These are phyloP conservation scores for Drosophila antonietae DNA, from an alignment of 2,888 invertebrate genomes.

Conservation along the genomic window DNA sequence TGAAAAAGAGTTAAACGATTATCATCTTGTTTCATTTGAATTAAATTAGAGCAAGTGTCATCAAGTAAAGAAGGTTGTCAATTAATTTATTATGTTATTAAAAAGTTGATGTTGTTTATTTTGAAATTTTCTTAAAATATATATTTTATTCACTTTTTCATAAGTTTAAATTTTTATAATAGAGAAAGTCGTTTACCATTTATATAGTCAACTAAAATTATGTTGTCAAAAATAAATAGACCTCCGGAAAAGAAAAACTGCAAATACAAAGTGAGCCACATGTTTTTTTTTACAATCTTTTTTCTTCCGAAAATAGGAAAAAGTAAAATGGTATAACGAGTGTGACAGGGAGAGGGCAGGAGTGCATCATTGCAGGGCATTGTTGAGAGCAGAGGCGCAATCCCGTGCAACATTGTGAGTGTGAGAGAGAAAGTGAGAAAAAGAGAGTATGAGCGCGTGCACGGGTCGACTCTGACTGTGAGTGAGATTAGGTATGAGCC, in stretches of 20 bases:
- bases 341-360: neutral
- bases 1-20: neutral
- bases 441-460: neutral
- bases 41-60: neutral
- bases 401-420: neutral
- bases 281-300: neutral
- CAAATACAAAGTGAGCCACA: neutral
- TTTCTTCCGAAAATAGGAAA: conserved; percentile 4
- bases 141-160: neutral
- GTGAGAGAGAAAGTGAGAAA: neutral
- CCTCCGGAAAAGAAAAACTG: neutral
- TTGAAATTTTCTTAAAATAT: neutral
- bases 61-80: neutral
- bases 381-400: neutral
- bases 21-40: neutral
- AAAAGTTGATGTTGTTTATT: neutral
- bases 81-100: neutral
- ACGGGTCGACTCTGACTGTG: neutral
- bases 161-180: neutral
- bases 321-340: conserved; percentile 3
- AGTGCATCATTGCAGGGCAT: conserved; percentile 2
- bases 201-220: no score
- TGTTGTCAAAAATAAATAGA: conserved; percentile 2
- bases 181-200: neutral
- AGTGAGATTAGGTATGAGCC: neutral